phyloP scores from a whole-genome alignment of 2,113 vertebrate species.

The Osmerus eperlanus region DNA sequence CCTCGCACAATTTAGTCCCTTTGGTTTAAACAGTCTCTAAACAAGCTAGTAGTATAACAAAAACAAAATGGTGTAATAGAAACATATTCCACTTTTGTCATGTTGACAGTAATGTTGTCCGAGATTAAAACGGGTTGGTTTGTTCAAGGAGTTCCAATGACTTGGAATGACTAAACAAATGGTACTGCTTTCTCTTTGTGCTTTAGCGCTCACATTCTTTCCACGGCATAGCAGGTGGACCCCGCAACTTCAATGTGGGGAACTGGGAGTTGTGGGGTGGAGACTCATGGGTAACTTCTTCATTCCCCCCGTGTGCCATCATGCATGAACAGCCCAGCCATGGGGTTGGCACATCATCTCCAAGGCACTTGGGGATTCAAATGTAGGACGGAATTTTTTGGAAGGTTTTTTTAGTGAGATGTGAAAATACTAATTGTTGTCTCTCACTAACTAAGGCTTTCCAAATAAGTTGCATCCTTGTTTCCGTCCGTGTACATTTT shows the following conservation, averaged over 20 bases:
- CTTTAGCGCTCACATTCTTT: slow-evolving; percentile 70
- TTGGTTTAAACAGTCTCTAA: too few relatives aligned
- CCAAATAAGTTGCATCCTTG: slow-evolving; percentile 40
- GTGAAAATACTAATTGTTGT: slow-evolving; percentile 28
- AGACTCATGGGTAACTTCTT: slow-evolving; percentile 73
- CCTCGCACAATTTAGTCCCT: background rate
- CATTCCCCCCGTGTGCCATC: slow-evolving; percentile 62
- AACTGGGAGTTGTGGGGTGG: slow-evolving; percentile 77
- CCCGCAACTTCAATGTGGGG: slow-evolving; percentile 72
- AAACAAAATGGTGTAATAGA: too few relatives aligned
- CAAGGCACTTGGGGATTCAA: slow-evolving; percentile 66
- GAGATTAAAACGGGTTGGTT: too few relatives aligned
- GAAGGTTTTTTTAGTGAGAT: slow-evolving; percentile 41
- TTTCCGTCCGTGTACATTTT: too few relatives aligned
- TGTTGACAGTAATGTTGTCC: too few relatives aligned
- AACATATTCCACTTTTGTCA: too few relatives aligned
- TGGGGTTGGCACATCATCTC: slow-evolving; percentile 51
- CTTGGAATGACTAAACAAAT: slow-evolving; percentile 19
- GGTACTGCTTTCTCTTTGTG: slow-evolving; percentile 38
- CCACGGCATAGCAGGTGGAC: slow-evolving; percentile 63
- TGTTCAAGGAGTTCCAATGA: too few relatives aligned
- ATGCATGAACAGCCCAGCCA: slow-evolving; percentile 63
- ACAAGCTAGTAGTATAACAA: too few relatives aligned
- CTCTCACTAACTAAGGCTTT: slow-evolving; percentile 47
- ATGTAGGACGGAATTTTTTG: slow-evolving; percentile 57